Evolutionary conservation across 2,797 vertebrate species (phyloP).

Genomic region (Menidia menidia): DNA sequence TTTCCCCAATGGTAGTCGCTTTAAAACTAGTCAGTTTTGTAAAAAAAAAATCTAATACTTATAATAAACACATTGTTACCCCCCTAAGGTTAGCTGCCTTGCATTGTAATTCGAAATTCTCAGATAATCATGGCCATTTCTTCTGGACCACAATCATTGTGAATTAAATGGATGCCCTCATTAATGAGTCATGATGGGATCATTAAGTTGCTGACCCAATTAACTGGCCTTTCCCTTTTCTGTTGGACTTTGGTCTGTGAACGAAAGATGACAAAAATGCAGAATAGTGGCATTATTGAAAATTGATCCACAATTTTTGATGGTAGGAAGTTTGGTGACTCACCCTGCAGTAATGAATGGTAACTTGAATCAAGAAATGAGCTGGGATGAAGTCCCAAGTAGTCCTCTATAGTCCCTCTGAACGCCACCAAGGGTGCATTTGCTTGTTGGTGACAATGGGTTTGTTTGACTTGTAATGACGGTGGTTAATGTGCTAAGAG

Average conservation of each 20-base stretch:
- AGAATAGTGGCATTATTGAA: neutral
- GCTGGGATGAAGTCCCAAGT: conserved; percentile 35
- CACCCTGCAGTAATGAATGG: conserved; percentile 13
- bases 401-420: conserved; percentile 33
- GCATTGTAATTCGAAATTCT: neutral
- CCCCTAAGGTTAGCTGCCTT: neutral
- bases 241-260: neutral
- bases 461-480: conserved; percentile 49
- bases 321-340: conserved; percentile 5
- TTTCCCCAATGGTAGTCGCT: neutral
- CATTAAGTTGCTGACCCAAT: no score
- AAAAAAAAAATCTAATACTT: no score
- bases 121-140: neutral
- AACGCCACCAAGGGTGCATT: conserved; percentile 26
- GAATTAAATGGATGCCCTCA: conserved; percentile 13
- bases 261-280: neutral
- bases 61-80: neutral
- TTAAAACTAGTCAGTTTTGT: neutral
- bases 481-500: conserved; percentile 42
- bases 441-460: conserved; percentile 32
- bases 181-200: neutral
- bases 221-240: neutral
- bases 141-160: conserved; percentile 5
- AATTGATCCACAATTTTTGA: conserved; percentile 5
- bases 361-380: neutral